Evolutionary conservation across 2,797 vertebrate genomes (phyloP).

Genomic region (Cygnus olor): DNA sequence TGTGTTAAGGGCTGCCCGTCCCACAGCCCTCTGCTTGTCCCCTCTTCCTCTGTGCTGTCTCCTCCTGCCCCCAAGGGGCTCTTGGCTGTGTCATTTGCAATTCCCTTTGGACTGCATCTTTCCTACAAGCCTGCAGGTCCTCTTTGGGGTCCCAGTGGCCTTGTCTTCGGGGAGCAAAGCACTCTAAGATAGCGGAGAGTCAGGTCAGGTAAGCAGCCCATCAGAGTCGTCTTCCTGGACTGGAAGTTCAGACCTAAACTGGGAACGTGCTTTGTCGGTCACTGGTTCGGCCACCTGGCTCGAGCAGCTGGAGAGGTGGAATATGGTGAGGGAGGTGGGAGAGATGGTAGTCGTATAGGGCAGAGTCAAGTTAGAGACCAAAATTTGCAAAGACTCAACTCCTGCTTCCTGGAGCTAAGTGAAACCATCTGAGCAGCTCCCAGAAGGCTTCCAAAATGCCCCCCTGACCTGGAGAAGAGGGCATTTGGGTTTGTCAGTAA

Average conservation of each 20-base stretch:
- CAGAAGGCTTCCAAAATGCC: not conserved
- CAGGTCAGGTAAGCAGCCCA: not conserved
- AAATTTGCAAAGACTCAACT: not conserved
- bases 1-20: not conserved
- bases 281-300: not conserved
- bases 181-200: not conserved
- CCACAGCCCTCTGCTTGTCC: not conserved
- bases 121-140: not conserved
- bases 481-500: not conserved
- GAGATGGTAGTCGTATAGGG: not conserved
- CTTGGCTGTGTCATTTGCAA: not conserved
- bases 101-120: not conserved
- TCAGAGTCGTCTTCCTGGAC: not conserved
- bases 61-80: not conserved
- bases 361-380: not conserved
- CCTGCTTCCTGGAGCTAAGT: not conserved
- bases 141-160: not conserved
- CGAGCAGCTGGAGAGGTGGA: not conserved
- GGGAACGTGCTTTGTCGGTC: not conserved
- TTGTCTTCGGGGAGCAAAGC: not conserved
- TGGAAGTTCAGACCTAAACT: not conserved
- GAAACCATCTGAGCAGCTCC: accelerated
- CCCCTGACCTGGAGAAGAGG: not conserved
- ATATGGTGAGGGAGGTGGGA: not conserved
- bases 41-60: not conserved